Evolutionary conservation across 1,140 invertebrate species (phyloP).

Genomic region (Pteromalus puparum): DNA sequence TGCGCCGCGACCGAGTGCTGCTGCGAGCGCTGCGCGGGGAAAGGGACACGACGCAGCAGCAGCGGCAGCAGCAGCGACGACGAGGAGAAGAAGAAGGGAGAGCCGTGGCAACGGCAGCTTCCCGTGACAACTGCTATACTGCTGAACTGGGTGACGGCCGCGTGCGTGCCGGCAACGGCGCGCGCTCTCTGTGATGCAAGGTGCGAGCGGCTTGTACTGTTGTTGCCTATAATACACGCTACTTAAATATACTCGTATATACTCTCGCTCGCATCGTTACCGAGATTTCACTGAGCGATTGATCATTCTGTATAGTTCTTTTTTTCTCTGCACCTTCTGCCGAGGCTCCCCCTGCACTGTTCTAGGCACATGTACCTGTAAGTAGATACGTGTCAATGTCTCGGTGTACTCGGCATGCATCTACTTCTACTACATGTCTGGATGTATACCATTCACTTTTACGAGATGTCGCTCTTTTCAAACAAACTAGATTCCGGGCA

Average conservation of each 20-base stretch:
- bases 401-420: neutral
- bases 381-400: neutral
- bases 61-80: neutral
- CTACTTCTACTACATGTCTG: neutral
- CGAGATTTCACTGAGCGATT: too few relatives aligned
- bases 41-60: neutral
- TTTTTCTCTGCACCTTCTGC: too few relatives aligned
- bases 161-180: slow-evolving; percentile 38
- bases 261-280: too few relatives aligned
- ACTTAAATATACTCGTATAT: too few relatives aligned
- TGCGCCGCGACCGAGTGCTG: neutral
- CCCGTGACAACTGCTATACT: slow-evolving; percentile 39
- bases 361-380: neutral
- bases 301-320: too few relatives aligned
- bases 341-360: too few relatives aligned
- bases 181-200: slow-evolving; percentile 9
- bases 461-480: too few relatives aligned
- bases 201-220: slow-evolving; percentile 18
- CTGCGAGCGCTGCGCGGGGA: neutral
- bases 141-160: slow-evolving; percentile 55
- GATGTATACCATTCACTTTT: neutral
- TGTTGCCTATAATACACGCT: neutral
- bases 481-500: too few relatives aligned
- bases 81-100: neutral
- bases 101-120: slow-evolving; percentile 2